A percentile compares a stretch with the other conserved stretches of the same genome.
phyloP scores from a whole-genome alignment of 2,113 vertebrate genomes.

The Seriola dumerili region DNA sequence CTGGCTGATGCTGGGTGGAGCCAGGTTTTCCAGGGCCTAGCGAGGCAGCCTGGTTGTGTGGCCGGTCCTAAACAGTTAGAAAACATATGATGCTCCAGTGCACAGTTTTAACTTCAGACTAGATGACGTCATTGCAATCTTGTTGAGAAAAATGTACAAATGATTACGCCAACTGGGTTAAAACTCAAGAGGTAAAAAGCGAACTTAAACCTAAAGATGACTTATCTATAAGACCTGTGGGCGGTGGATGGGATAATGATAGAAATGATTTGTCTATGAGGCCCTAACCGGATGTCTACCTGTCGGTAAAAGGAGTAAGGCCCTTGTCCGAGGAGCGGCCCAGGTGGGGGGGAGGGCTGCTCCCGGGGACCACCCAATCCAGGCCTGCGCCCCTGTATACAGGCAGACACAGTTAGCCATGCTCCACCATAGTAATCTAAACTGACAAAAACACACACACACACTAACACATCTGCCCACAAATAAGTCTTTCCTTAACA shows the following conservation, averaged over 20 bases:
- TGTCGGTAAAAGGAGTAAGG: constrained; percentile 85
- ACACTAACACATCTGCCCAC: constrained; percentile 20
- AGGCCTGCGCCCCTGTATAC: constrained; percentile 83
- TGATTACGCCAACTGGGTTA: constrained; percentile 33
- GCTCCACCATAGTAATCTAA: constrained; percentile 59
- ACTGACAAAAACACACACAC: constrained; percentile 41
- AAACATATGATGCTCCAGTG: not conserved
- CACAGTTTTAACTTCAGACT: not conserved
- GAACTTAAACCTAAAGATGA: constrained; percentile 57
- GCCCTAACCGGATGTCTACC: constrained; percentile 78
- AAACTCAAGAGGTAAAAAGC: constrained; percentile 36
- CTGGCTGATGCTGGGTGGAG: constrained; percentile 55
- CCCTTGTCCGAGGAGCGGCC: constrained; percentile 84
- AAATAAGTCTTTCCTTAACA: not conserved
- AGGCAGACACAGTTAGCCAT: constrained; percentile 79
- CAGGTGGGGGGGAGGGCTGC: constrained; percentile 84
- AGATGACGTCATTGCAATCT: not conserved
- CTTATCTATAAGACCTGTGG: constrained; percentile 16
- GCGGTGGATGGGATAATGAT: constrained; percentile 59
- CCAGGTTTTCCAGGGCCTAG: constrained; percentile 62
- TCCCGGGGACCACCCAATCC: constrained; percentile 82
- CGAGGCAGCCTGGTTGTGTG: constrained; percentile 71
- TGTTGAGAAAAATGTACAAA: constrained; percentile 27
- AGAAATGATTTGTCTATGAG: constrained; percentile 67
- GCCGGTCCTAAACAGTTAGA: constrained; percentile 70